Conservation (phyloP, 1,140 invertebrate genomes). For the Magallana angulata region DNA sequence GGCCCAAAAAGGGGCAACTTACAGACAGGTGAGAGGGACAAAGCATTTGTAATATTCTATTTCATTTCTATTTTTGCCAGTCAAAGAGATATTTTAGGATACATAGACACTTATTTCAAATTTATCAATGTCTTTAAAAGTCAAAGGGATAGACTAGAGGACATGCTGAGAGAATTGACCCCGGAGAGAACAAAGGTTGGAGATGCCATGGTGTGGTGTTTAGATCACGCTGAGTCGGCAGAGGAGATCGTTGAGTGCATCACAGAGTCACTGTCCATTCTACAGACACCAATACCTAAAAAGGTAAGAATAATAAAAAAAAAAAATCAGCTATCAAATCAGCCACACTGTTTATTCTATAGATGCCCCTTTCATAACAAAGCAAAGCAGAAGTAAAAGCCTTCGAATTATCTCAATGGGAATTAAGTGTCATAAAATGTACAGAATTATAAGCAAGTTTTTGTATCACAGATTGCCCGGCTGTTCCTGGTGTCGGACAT, state of each 20-base stretch:
- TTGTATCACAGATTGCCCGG: slow-evolving; percentile 87
- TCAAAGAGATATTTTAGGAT: too few species aligned
- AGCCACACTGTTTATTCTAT: too few species aligned
- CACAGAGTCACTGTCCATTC: slow-evolving; percentile 84
- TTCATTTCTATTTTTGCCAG: too few species aligned
- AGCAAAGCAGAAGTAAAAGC: too few species aligned
- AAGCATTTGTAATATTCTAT: too few species aligned
- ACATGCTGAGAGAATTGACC: slow-evolving; percentile 91
- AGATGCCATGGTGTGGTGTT: slow-evolving; percentile 98
- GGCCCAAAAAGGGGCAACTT: slow-evolving; percentile 72
- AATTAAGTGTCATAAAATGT: too few species aligned
- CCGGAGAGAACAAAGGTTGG: slow-evolving; percentile 88
- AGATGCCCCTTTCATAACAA: too few species aligned
- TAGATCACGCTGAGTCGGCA: slow-evolving; percentile 98
- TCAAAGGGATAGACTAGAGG: slow-evolving; percentile 94
- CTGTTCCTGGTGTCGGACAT: slow-evolving; percentile 98
- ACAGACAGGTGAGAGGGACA: slow-evolving; percentile 70
- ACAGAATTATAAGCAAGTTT: not conserved
- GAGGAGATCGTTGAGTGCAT: slow-evolving; percentile 98
- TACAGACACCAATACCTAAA: slow-evolving; percentile 82
- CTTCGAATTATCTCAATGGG: too few species aligned
- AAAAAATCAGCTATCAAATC: too few species aligned
- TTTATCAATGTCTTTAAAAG: slow-evolving; percentile 72
- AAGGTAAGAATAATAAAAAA: not conserved
- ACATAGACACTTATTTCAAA: too few species aligned